Evolutionary conservation across 2,797 vertebrate genomes (phyloP).

Genomic region (Melanogrammus aeglefinus): DNA sequence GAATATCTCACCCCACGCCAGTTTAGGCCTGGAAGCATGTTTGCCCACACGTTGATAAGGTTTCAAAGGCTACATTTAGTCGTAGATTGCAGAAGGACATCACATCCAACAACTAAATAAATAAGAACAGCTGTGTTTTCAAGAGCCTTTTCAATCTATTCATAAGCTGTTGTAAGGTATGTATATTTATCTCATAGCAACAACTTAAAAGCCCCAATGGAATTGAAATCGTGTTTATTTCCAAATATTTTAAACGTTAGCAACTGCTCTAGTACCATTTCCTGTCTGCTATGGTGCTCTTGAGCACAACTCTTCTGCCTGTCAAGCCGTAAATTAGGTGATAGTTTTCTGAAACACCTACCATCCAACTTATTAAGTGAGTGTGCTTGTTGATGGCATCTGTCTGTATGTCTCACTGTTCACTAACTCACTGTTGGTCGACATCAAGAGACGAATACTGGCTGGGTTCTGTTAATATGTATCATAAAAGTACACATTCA

Average conservation of each 20-base stretch:
- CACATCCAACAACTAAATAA: background rate
- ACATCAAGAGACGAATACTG: conserved; percentile 38
- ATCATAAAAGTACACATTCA: background rate
- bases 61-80: background rate
- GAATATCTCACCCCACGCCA: background rate
- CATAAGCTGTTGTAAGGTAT: background rate
- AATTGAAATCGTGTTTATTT: background rate
- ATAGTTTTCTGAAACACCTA: conserved; percentile 82
- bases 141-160: background rate
- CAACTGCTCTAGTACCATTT: conserved; percentile 28
- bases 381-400: background rate
- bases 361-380: conserved; percentile 64
- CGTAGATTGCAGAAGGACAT: background rate
- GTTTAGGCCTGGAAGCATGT: background rate
- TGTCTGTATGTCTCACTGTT: background rate
- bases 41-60: background rate
- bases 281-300: conserved; percentile 47
- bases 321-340: conserved; percentile 82
- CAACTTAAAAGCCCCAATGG: background rate
- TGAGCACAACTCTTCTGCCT: conserved; percentile 75
- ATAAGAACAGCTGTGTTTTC: background rate
- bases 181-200: background rate
- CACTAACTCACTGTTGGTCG: background rate
- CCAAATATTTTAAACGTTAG: conserved; percentile 1
- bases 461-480: background rate